A percentile compares a stretch with the other conserved stretches of the same genome.
phyloP scores from a whole-genome alignment of 2,888 invertebrate species.

The Eilema caniola region DNA sequence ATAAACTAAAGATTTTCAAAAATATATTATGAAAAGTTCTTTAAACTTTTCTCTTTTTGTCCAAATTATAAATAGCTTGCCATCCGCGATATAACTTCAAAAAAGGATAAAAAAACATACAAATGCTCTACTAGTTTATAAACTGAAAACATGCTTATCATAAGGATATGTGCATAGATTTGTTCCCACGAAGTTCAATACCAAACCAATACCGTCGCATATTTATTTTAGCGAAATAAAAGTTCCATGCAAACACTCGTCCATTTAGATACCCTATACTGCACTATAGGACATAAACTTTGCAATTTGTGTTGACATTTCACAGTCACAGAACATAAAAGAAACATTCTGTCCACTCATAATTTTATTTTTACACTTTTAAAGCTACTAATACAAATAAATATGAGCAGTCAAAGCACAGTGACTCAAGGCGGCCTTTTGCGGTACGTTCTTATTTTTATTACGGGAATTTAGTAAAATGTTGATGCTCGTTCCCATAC shows the following conservation, averaged over 20 bases:
- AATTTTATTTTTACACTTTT: slow-evolving; percentile 31
- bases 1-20: no score
- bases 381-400: slow-evolving; percentile 3
- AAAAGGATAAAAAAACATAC: no score
- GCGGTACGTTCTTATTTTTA: not conserved
- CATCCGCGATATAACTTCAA: no score
- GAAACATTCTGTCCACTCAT: not conserved
- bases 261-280: slow-evolving; percentile 29
- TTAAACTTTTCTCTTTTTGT: no score
- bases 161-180: not conserved
- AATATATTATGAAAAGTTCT: no score
- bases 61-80: no score
- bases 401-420: not conserved
- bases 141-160: not conserved
- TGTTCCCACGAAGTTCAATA: slow-evolving; percentile 5
- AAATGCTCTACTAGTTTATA: no score
- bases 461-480: not conserved
- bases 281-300: slow-evolving; percentile 29
- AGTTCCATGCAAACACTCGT: slow-evolving; percentile 18
- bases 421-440: not conserved
- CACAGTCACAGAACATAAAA: slow-evolving; percentile 12
- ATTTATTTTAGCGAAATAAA: slow-evolving; percentile 40
- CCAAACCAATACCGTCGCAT: slow-evolving; percentile 27
- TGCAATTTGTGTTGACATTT: slow-evolving; percentile 35
- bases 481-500: not conserved